Conservation (phyloP, 2,113 vertebrate species). For the Rhombomys opimus region DNA sequence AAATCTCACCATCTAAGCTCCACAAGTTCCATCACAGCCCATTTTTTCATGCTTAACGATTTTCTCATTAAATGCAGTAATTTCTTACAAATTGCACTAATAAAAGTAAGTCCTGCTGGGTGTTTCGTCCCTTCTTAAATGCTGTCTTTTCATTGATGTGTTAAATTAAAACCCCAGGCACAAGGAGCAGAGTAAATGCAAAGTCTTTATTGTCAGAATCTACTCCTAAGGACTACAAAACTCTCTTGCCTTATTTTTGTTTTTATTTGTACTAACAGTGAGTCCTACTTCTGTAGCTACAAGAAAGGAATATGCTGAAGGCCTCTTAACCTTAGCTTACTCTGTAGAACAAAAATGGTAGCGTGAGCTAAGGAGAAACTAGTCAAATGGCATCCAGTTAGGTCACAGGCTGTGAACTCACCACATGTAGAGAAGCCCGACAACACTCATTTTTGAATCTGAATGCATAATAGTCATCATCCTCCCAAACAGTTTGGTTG, state of each 20-base stretch:
- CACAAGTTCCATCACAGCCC: conserved; percentile 81
- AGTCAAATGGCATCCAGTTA: conserved; percentile 20
- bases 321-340: conserved; percentile 28
- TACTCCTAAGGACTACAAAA: conserved; percentile 74
- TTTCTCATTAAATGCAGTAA: conserved; percentile 89
- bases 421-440: conserved; percentile 34
- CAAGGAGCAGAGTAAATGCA: conserved; percentile 78
- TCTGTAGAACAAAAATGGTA: conserved; percentile 30
- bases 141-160: conserved; percentile 88
- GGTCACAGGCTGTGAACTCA: not conserved
- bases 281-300: conserved; percentile 68
- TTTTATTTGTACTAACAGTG: conserved; percentile 72
- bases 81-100: conserved; percentile 87
- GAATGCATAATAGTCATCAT: conserved; percentile 36
- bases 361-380: conserved; percentile 31
- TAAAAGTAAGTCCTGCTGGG: conserved; percentile 87
- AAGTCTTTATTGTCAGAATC: conserved; percentile 81
- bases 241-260: conserved; percentile 69
- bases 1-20: conserved; percentile 82
- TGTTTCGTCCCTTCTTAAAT: conserved; percentile 76
- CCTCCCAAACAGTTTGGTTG: conserved; percentile 20
- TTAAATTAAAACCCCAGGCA: conserved; percentile 91
- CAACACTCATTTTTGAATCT: conserved; percentile 6
- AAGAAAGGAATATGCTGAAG: conserved; percentile 26
- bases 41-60: conserved; percentile 87